Conservation (phyloP, 2,113 vertebrate genomes). For the Phylloscopus trochilus region DNA sequence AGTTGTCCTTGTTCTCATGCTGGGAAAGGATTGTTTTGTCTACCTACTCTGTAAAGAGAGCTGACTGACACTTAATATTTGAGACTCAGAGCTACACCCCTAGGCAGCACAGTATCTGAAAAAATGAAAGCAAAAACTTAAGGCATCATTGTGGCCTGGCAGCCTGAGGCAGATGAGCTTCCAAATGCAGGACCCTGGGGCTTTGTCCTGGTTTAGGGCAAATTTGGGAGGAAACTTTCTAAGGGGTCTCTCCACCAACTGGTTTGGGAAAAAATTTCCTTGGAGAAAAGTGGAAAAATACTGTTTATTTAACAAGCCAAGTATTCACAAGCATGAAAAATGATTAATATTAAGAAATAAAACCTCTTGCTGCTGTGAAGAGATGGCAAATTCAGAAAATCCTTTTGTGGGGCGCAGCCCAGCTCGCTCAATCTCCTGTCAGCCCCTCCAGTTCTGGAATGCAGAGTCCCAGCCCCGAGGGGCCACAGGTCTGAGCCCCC, state of each 20-base stretch:
- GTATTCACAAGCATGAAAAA: background rate
- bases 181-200: background rate
- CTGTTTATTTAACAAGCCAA: background rate
- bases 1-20: background rate
- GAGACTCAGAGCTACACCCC: background rate
- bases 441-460: background rate
- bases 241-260: background rate
- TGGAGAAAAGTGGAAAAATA: background rate
- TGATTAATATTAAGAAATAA: background rate
- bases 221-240: background rate
- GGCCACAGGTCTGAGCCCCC: too few species aligned
- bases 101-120: background rate
- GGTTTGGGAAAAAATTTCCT: background rate
- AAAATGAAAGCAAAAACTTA: background rate
- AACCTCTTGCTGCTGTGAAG: background rate
- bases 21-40: background rate
- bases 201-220: background rate
- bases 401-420: background rate
- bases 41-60: background rate
- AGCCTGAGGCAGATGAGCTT: background rate
- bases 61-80: background rate
- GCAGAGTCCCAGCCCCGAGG: too few species aligned
- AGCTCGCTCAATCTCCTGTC: background rate
- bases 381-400: background rate
- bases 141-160: background rate